These are phyloP conservation scores for Acrossocheilus wenchowensis DNA, from an alignment of 2,797 vertebrate genomes.

Conservation along the genomic window DNA sequence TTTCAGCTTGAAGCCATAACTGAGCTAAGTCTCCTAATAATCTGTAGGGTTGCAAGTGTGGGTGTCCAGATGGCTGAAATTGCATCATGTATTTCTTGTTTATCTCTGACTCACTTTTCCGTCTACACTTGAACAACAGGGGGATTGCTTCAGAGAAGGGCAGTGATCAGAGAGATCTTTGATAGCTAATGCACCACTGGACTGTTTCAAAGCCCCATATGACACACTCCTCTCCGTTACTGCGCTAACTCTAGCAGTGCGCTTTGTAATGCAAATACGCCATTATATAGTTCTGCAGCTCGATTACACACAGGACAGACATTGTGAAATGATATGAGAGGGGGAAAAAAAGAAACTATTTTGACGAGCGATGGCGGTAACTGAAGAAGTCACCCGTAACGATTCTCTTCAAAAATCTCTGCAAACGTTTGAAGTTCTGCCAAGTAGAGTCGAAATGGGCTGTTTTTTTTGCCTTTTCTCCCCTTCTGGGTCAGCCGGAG, in stretches of 20 bases:
- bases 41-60: slow-evolving; percentile 37
- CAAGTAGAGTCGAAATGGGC: not conserved
- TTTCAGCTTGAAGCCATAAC: slow-evolving; percentile 11
- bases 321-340: not conserved
- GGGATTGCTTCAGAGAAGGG: slow-evolving; percentile 9
- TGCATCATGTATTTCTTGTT: slow-evolving; percentile 45
- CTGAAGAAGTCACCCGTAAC: slow-evolving; percentile 10
- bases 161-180: slow-evolving; percentile 37
- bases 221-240: not conserved
- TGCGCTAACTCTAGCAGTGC: not conserved
- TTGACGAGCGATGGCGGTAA: not conserved
- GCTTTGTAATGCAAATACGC: slow-evolving; percentile 51
- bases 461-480: slow-evolving; percentile 13
- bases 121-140: slow-evolving; percentile 19
- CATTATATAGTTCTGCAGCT: slow-evolving; percentile 37
- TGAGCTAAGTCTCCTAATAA: slow-evolving; percentile 37
- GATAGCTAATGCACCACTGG: slow-evolving; percentile 32
- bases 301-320: not conserved
- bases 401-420: slow-evolving; percentile 19
- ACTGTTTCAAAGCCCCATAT: slow-evolving; percentile 13
- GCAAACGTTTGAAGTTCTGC: slow-evolving; percentile 61
- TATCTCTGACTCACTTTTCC: not conserved
- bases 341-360: not conserved
- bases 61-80: slow-evolving; percentile 36
- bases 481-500: slow-evolving; percentile 58